Evolutionary conservation across 2,113 vertebrate genomes (phyloP).

Genomic region (Philantomba maxwellii): DNA sequence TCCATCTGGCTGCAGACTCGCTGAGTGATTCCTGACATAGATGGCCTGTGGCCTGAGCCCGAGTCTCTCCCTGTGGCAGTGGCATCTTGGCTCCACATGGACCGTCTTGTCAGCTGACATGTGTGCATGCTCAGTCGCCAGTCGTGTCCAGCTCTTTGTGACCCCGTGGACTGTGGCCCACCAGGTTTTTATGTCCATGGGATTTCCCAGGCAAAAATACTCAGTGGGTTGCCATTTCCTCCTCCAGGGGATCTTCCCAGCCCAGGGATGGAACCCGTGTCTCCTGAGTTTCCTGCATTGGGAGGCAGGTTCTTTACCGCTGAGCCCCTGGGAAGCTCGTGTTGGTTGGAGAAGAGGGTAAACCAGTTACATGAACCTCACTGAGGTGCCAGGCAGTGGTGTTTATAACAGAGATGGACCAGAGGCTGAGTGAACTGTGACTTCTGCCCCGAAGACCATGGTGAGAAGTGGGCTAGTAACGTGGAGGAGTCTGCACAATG

Average conservation of each 20-base stretch:
- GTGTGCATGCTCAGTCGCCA: background rate
- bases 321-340: background rate
- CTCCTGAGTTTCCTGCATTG: background rate
- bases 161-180: background rate
- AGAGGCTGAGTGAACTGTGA: background rate
- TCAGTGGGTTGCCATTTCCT: background rate
- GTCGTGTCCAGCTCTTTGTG: background rate
- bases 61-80: background rate
- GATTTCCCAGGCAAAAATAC: background rate
- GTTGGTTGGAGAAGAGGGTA: background rate
- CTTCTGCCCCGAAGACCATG: accelerated
- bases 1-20: too few species aligned
- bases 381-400: background rate
- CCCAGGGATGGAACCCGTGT: background rate
- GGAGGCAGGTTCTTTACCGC: background rate
- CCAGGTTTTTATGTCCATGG: background rate
- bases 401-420: background rate
- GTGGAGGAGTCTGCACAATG: accelerated
- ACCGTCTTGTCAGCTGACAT: background rate
- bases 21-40: accelerated
- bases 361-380: background rate
- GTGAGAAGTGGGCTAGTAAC: background rate
- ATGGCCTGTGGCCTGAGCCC: background rate
- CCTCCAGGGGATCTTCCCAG: background rate
- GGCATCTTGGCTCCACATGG: background rate